Evolutionary conservation across 2,888 invertebrate genomes (phyloP).

Genomic region (Euplagia quadripunctaria): DNA sequence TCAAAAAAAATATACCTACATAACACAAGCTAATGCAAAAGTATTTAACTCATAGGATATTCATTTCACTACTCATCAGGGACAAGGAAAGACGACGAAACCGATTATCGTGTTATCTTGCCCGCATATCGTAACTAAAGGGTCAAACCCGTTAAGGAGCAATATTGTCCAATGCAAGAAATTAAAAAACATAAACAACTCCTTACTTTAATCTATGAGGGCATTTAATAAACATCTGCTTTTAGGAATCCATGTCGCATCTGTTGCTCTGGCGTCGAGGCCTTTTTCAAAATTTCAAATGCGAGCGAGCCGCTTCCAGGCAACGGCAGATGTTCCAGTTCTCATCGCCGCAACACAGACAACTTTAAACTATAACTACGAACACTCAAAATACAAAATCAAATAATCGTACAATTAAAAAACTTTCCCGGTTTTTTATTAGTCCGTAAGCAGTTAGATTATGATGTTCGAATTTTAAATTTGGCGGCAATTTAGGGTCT

Average conservation of each 20-base stretch:
- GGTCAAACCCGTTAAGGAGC: conserved; percentile 79
- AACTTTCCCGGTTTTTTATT: conserved; percentile 56
- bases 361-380: conserved; percentile 51
- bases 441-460: conserved; percentile 72
- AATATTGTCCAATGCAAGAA: conserved; percentile 75
- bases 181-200: conserved; percentile 80
- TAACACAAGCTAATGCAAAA: conserved; percentile 28
- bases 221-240: conserved; percentile 86
- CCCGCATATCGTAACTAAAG: conserved; percentile 79
- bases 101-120: conserved; percentile 74
- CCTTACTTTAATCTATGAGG: conserved; percentile 82
- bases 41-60: conserved; percentile 55
- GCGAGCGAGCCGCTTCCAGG: conserved; percentile 78
- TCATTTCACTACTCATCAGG: conserved; percentile 58
- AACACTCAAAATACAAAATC: conserved; percentile 45
- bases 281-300: conserved; percentile 84
- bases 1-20: conserved; percentile 20
- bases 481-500: conserved; percentile 75
- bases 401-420: conserved; percentile 40
- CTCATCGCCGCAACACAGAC: conserved; percentile 43
- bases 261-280: conserved; percentile 77
- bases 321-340: conserved; percentile 80
- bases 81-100: conserved; percentile 64
- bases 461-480: conserved; percentile 84
- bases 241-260: conserved; percentile 85